Base-by-base conservation (phyloP, 2,797 vertebrate genomes). In the Pelodytes ibericus region DNA sequence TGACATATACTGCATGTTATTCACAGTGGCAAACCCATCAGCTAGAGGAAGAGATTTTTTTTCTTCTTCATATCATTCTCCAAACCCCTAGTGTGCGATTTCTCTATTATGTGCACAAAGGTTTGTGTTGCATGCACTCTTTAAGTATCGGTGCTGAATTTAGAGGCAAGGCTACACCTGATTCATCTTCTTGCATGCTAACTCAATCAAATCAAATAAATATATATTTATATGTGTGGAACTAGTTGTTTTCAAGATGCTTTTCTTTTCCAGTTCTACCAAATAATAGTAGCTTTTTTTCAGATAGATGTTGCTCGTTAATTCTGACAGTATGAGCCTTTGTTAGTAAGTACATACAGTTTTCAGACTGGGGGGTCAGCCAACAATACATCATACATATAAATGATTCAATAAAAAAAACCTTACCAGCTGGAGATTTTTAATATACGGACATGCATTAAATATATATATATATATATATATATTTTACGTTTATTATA, bases 41-140 rank as follows among this genome's bases (percentile, higher is more conserved):
- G 5, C 31, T 53, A 20, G 15, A 27, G 33, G 58, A 76, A 39
- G 56, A 70, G 44, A 62, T 24, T 7, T 20, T 24, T 58, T 58
- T 75, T 77, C 29, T 75, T 77, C 29, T 76, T 47, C 51, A 66
- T 77, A 65, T 64, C 60, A 33, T 47, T 53, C 56, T 62, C 20
- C 47, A 65, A 71, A 11, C 68, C 75, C 36, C 27, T 47, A 22
- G 69, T 53, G 69, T 24, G 61, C 66, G 53, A 61, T 78, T 51
- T 39, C 59, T 72, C 58, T 78, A 72, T 71, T 77, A 77, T 60
- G 47, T 36, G 18, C 26, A 65, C 75, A 71, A 77, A 64, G 60
- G 51, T 6, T 25, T 7, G 2, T 27, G 61, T 58, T 59, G 27
- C 51, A 53, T 63, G 31, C 44, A 39, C 60, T 63, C 49, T 49